phyloP scores from a whole-genome alignment of 2,113 vertebrate genomes.

The Bambusicola thoracicus region DNA sequence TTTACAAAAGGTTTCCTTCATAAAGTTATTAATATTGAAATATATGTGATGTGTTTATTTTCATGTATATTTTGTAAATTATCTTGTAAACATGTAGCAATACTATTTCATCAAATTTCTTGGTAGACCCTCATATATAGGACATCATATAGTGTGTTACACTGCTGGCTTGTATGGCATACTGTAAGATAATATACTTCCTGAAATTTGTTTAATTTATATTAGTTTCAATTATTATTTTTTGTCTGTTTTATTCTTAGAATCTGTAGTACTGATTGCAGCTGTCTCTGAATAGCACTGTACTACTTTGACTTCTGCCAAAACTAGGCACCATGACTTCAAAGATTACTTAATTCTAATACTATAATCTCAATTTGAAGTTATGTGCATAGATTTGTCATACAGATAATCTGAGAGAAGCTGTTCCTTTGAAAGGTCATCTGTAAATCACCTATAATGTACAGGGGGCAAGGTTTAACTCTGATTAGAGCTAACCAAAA shows the following conservation, averaged over 20 bases:
- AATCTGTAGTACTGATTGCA: not conserved
- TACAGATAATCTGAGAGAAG: not conserved
- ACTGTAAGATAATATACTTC: not conserved
- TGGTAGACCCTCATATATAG: not conserved
- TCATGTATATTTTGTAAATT: not conserved
- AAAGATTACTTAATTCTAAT: not conserved
- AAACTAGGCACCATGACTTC: not conserved
- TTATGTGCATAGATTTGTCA: not conserved
- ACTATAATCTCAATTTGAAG: not conserved
- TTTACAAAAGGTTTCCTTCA: not conserved
- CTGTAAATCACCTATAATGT: rapidly evolving
- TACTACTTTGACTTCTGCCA: not conserved
- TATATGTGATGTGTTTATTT: not conserved
- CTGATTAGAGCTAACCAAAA: not conserved
- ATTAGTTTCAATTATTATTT: not conserved
- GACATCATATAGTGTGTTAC: not conserved
- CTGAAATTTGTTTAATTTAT: not conserved
- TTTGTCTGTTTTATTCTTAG: not conserved
- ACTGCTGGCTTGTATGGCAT: not conserved
- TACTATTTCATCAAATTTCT: not conserved
- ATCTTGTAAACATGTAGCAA: not conserved
- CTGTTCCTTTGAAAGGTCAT: not conserved
- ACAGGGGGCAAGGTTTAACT: not conserved
- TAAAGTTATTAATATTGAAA: not conserved
- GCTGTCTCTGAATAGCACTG: not conserved